Conservation (phyloP, 2,888 invertebrate genomes). For the Phania funesta region DNA sequence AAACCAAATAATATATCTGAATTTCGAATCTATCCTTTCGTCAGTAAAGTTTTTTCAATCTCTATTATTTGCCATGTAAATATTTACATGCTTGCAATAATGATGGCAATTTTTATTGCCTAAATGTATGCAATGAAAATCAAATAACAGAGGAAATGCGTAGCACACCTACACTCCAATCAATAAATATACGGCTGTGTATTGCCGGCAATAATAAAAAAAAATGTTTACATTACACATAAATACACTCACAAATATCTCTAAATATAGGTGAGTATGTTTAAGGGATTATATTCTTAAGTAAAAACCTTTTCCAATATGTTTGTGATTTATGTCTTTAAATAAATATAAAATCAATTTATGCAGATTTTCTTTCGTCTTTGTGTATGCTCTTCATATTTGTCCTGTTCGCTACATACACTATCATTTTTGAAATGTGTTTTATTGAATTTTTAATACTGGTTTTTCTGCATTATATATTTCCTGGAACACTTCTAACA, state of each 20-base stretch:
- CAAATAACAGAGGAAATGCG: not conserved
- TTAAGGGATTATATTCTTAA: slow-evolving; percentile 26
- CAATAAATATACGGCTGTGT: too few species aligned
- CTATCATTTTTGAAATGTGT: slow-evolving; percentile 4
- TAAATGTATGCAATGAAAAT: not conserved
- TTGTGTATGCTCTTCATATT: not conserved
- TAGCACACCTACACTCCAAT: too few species aligned
- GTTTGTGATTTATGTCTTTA: slow-evolving; percentile 15
- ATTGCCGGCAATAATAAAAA: not conserved
- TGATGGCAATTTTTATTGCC: not conserved
- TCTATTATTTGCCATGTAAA: not conserved
- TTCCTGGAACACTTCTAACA: not conserved
- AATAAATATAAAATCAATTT: slow-evolving; percentile 48
- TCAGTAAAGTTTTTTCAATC: too few species aligned
- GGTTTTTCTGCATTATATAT: slow-evolving; percentile 12
- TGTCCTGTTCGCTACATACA: not conserved
- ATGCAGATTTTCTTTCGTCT: slow-evolving; percentile 19
- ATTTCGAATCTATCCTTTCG: too few species aligned
- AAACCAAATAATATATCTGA: too few species aligned
- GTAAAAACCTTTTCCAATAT: slow-evolving; percentile 26
- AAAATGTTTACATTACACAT: not conserved
- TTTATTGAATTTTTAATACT: not conserved
- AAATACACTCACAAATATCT: not conserved
- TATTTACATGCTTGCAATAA: not conserved
- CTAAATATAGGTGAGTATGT: not conserved